Base-by-base conservation (phyloP, 37 sponge, comb jelly and placozoan species). In the Halisarca cf. caerulea region DNA sequence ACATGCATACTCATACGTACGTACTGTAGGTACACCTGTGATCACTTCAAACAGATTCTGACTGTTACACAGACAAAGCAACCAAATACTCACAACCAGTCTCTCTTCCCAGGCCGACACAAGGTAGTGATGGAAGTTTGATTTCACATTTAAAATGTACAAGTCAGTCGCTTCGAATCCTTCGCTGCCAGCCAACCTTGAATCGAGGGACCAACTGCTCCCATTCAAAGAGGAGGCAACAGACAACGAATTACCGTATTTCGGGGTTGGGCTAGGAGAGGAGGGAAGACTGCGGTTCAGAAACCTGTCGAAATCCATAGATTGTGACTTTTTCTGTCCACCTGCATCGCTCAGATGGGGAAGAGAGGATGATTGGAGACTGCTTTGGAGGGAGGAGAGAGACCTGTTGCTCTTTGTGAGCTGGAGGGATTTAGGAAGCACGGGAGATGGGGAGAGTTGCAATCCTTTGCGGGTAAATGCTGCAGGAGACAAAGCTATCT, bases 61-160 rank as follows among this genome's bases (percentile, higher is more conserved):
- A n/a, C n/a, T n/a, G n/a, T n/a, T n/a, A n/a, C n/a, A n/a, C n/a
- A n/a, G n/a, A n/a, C n/a, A n/a, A n/a, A n/a, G n/a, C n/a, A n/a
- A n/a, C n/a, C n/a, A n/a, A n/a, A n/a, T n/a, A 45, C 86, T 86
- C 25, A 90, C 90, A 36, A 90, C 80, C 55, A 82, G 86, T 34
- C 41, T 37, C 54, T 78, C 43, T 5, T 70, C 71, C 86, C 90
- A 90, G 0, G 83, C 58, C 7, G 24, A 32, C 27, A 23, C 15
- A 2, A 86, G 57, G 3, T 79, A 83, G 27, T 86, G 78, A 78
- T 86, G 82, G 47, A 90, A 90, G 79, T 86, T 73, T 18, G 90
- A 66, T 11, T 33, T 66, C 33, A 42, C 72, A 64, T 82, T 83
- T 23, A 90, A 82, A 32, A 90, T 54, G 59, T 90, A 90, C 20